Base-by-base conservation (phyloP, 2,797 vertebrate genomes). In the Xenopus petersii region DNA sequence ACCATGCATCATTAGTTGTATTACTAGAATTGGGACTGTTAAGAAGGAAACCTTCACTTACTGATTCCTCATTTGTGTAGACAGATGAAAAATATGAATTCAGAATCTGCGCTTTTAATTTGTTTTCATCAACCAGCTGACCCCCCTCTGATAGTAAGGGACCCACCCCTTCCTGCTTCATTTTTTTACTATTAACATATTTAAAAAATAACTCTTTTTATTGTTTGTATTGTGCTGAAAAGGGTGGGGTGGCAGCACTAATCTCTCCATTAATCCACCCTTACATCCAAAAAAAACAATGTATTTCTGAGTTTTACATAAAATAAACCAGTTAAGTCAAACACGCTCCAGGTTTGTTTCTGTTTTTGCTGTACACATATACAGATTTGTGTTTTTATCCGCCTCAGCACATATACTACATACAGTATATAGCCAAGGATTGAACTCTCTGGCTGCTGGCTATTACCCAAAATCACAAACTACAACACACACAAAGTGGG, bases 361-460 rank as follows among this genome's bases (percentile, higher is more conserved):
- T 12, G 15, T 54, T 54, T 62, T 26, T 62, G 24, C 26, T 30
- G 17, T 42, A 42, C 5, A 15, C 5, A 11, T 60, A 60, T 17
- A 60, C 10, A 60, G 58, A 24, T 11, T 17, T 21, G 58, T 60
- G 49, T 54, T 54, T 30, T 9, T 10, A 54, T 54, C 12, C 10
- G 12, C 49, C 12, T 54, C 49, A 54, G 49, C 49, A 11, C 49
- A 51, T 15, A 15, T 10, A 42, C 36, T 42, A 42, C 36, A 42
- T 42, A 42, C 5, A 42, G 36, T 61, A 11, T 61, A 61, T 11
- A 21, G 21, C 21, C 21, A 46, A 16, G 16, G 54, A 51, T 54
- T 65, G 51, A 65, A 46, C 63, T 46, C 47, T 17, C 36, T 12
- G 30, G 5, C 16, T 21, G n/a, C 47, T 73, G 71, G 71, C 71